Conservation (phyloP, 2,797 vertebrate genomes). For the Xenentodon cancila region DNA sequence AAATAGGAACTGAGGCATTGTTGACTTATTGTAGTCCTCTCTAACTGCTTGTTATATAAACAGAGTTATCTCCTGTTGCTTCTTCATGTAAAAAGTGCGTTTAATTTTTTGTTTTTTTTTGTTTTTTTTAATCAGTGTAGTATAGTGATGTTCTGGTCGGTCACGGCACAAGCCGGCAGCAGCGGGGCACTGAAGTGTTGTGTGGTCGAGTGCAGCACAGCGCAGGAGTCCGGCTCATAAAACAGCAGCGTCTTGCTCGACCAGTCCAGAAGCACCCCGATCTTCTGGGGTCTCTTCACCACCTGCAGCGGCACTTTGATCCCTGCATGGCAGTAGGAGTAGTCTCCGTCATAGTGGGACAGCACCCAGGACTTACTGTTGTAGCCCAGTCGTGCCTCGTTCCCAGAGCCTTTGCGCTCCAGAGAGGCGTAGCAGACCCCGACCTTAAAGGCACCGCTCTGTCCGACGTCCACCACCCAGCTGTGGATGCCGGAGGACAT, state of each 20-base stretch:
- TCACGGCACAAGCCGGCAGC: slow-evolving; percentile 88
- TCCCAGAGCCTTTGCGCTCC: slow-evolving; percentile 87
- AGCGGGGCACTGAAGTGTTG: slow-evolving; percentile 81
- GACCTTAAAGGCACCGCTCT: slow-evolving; percentile 92
- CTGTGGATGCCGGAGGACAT: slow-evolving; percentile 85
- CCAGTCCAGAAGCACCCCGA: slow-evolving; percentile 91
- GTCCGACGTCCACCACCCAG: slow-evolving; percentile 88
- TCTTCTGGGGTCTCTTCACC: slow-evolving; percentile 76
- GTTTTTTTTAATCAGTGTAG: slow-evolving; percentile 54
- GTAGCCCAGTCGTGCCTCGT: slow-evolving; percentile 87
- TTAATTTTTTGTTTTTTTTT: too few species aligned
- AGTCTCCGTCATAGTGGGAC: slow-evolving; percentile 88
- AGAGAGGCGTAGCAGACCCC: slow-evolving; percentile 89
- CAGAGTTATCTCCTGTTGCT: not conserved
- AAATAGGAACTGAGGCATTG: too few species aligned
- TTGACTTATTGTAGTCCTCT: too few species aligned
- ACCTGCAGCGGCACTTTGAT: slow-evolving; percentile 78
- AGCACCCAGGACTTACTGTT: slow-evolving; percentile 91
- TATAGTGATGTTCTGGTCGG: slow-evolving; percentile 86
- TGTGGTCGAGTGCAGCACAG: slow-evolving; percentile 81
- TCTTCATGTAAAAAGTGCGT: not conserved
- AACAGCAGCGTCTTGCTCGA: slow-evolving; percentile 87
- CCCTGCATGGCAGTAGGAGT: slow-evolving; percentile 86
- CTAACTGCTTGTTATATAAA: not conserved
- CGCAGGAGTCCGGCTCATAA: slow-evolving; percentile 82